Percentiles rank a stretch among this genome's conserved stretches.
Conservation (phyloP, 2,888 invertebrate species). For the Amphiduros pacificus region DNA sequence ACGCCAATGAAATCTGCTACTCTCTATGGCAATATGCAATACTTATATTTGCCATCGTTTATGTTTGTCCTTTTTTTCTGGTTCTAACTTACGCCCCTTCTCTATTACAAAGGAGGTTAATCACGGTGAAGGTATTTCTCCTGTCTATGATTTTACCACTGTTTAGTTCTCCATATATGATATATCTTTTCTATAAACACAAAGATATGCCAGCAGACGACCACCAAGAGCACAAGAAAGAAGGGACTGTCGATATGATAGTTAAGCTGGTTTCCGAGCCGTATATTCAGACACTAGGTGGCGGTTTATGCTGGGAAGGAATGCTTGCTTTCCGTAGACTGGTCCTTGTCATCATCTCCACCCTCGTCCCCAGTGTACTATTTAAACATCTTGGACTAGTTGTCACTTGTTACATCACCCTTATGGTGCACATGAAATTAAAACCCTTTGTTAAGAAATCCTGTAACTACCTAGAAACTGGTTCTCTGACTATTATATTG, state of each 20-base stretch:
- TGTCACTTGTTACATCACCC: slow-evolving; percentile 4
- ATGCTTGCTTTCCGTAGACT: slow-evolving; percentile 22
- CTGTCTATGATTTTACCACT: slow-evolving; percentile 11
- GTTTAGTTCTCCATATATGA: slow-evolving; percentile 1
- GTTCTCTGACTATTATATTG: neutral
- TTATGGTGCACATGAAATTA: slow-evolving; percentile 6
- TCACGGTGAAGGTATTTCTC: slow-evolving; percentile 9
- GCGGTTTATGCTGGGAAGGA: slow-evolving; percentile 28
- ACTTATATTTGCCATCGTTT: slow-evolving; percentile 14
- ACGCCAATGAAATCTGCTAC: slow-evolving; percentile 23
- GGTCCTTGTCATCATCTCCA: slow-evolving; percentile 7
- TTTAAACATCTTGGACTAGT: neutral
- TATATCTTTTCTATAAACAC: neutral
- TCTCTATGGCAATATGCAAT: slow-evolving; percentile 23
- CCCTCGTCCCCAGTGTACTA: slow-evolving; percentile 5
- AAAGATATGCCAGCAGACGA: neutral
- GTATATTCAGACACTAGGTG: slow-evolving; percentile 9
- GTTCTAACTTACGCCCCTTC: slow-evolving; percentile 21
- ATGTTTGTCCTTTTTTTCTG: slow-evolving; percentile 25
- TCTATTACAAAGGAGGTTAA: slow-evolving; percentile 9
- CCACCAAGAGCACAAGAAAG: neutral
- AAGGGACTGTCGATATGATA: slow-evolving; percentile 6
- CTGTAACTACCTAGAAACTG: slow-evolving; percentile 16
- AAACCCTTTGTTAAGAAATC: slow-evolving; percentile 16
- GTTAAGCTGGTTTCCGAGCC: slow-evolving; percentile 18